phyloP scores from a whole-genome alignment of 2,888 invertebrate species.

The Microctonus brassicae region DNA sequence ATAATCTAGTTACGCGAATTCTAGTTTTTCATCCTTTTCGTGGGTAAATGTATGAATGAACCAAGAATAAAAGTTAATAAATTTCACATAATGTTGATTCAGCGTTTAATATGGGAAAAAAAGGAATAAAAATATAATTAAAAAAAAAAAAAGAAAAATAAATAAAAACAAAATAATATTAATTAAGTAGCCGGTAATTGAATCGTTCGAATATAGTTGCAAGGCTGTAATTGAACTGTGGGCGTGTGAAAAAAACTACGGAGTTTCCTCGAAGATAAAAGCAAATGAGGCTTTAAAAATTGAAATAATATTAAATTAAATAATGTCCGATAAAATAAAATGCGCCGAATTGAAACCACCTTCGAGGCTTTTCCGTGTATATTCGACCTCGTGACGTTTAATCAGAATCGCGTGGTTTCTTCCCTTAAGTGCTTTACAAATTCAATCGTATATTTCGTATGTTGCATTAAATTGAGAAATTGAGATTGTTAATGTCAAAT shows the following conservation, averaged over 20 bases:
- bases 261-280: constrained; percentile 2
- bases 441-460: constrained; percentile 55
- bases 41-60: constrained; percentile 43
- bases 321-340: constrained; percentile 22
- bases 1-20: constrained; percentile 23
- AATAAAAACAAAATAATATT: constrained; percentile 18
- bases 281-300: neutral
- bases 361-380: neutral
- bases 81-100: constrained; percentile 33
- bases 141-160: constrained; percentile 2
- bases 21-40: constrained; percentile 57
- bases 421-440: constrained; percentile 67
- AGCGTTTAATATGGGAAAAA: constrained; percentile 27
- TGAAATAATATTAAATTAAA: constrained; percentile 12
- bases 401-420: constrained; percentile 61
- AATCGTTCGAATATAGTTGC: constrained; percentile 7
- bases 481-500: neutral
- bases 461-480: constrained; percentile 39
- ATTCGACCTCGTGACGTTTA: constrained; percentile 50
- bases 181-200: constrained; percentile 20
- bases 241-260: neutral
- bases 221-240: constrained; percentile 3
- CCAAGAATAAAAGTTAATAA: neutral
- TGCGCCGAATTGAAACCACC: constrained; percentile 25
- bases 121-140: neutral